These are phyloP conservation scores for Oryzias celebensis DNA, from an alignment of 2,113 vertebrate genomes.

Conservation along the genomic window DNA sequence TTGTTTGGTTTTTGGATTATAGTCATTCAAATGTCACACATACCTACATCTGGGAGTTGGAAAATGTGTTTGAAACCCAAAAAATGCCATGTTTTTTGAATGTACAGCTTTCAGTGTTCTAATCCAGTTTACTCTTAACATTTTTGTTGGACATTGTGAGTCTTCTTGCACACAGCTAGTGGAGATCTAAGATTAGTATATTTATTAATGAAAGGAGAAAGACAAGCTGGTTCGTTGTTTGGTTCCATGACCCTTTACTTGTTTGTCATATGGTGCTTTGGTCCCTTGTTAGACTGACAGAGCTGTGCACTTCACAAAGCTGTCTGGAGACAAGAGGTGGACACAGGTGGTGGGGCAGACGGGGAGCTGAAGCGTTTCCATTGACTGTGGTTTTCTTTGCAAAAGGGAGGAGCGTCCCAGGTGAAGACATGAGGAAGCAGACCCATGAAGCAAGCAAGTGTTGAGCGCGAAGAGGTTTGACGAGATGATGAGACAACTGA, in stretches of 20 bases:
- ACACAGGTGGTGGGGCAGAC: slow-evolving; percentile 46
- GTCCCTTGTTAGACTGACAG: slow-evolving; percentile 25
- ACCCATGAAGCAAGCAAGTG: slow-evolving; percentile 47
- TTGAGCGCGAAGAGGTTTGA: slow-evolving; percentile 16
- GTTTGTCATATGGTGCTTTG: neutral
- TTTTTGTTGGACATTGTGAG: too few species aligned
- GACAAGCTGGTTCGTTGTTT: neutral
- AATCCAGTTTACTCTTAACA: too few species aligned
- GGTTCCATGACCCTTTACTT: slow-evolving; percentile 16
- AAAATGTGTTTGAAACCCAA: too few species aligned
- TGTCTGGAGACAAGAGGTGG: slow-evolving; percentile 30
- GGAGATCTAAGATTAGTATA: neutral
- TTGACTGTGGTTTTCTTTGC: slow-evolving; percentile 36
- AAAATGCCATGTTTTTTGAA: too few species aligned
- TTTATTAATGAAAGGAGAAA: neutral
- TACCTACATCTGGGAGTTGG: too few species aligned
- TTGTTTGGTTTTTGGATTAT: too few species aligned
- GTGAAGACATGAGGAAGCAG: slow-evolving; percentile 43
- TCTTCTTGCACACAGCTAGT: neutral
- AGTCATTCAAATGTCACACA: too few species aligned
- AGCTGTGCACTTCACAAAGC: slow-evolving; percentile 17
- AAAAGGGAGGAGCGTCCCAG: slow-evolving; percentile 6
- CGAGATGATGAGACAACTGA: slow-evolving; percentile 21
- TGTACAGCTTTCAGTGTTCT: too few species aligned
- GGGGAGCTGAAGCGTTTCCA: slow-evolving; percentile 43